Evolutionary conservation across 2,888 invertebrate genomes (phyloP).

Genomic region (Piscicola geometra): DNA sequence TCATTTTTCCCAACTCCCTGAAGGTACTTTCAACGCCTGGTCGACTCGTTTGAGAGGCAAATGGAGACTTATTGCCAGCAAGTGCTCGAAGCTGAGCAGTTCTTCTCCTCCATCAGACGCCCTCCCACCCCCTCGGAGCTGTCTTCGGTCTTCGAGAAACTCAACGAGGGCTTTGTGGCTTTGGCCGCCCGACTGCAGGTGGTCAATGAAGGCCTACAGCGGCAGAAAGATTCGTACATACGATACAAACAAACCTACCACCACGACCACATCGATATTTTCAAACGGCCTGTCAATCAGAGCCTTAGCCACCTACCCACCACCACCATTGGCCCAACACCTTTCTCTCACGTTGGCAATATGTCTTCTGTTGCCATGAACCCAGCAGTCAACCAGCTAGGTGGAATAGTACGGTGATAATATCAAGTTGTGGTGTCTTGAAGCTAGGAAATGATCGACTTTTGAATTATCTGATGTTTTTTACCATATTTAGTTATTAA

Average conservation of each 20-base stretch:
- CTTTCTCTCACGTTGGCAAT: too few species aligned
- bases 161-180: constrained; percentile 80
- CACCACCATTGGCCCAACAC: constrained; percentile 2
- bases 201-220: constrained; percentile 65
- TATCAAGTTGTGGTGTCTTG: too few species aligned
- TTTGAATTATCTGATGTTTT: too few species aligned
- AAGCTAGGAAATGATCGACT: too few species aligned
- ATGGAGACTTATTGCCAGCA: constrained; percentile 66
- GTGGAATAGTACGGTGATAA: too few species aligned
- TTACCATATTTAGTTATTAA: too few species aligned
- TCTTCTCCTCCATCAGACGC: constrained; percentile 66
- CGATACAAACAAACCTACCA: neutral
- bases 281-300: neutral
- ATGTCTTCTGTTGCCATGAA: too few species aligned
- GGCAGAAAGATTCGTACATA: neutral
- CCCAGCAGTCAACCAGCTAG: too few species aligned
- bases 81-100: constrained; percentile 70
- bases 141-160: constrained; percentile 70
- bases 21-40: constrained; percentile 65
- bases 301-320: neutral
- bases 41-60: constrained; percentile 68
- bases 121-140: constrained; percentile 71
- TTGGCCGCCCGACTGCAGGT: constrained; percentile 80
- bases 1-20: constrained; percentile 25
- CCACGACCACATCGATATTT: constrained; percentile 10